Percentiles rank a stretch among this genome's conserved stretches.
Evolutionary conservation across 2,113 vertebrate genomes (phyloP).

Genomic region (Globicephala melas): DNA sequence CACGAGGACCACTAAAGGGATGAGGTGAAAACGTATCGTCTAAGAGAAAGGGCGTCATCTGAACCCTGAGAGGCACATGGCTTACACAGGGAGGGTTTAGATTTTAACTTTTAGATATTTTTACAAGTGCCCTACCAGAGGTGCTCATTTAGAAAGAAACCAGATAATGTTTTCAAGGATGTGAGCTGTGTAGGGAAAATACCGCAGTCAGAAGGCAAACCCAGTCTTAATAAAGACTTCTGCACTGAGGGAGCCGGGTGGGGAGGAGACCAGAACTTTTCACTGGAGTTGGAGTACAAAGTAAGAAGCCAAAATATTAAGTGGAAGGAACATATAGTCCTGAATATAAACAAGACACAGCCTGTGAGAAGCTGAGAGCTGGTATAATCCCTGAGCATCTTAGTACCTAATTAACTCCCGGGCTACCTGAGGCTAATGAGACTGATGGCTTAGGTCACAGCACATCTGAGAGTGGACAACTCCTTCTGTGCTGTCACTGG

Average conservation of each 20-base stretch:
- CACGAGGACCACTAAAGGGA: neutral
- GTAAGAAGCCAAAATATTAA: neutral
- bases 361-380: neutral
- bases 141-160: conserved; percentile 19
- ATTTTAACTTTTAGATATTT: neutral
- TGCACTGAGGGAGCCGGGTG: accelerated
- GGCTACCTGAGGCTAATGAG: neutral
- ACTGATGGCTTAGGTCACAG: neutral
- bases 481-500: neutral
- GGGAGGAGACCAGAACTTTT: neutral
- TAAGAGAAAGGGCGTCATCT: neutral
- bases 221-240: neutral
- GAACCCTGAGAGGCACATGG: neutral
- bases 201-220: neutral
- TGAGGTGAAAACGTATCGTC: neutral
- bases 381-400: neutral
- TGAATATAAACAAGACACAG: neutral
- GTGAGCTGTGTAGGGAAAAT: neutral
- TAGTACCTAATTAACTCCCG: neutral
- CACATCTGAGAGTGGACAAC: neutral
- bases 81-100: neutral
- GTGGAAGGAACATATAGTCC: neutral
- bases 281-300: neutral
- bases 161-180: neutral
- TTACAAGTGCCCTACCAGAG: neutral